phyloP scores from a whole-genome alignment of 2,888 invertebrate species.

The Drosophila leonis region DNA sequence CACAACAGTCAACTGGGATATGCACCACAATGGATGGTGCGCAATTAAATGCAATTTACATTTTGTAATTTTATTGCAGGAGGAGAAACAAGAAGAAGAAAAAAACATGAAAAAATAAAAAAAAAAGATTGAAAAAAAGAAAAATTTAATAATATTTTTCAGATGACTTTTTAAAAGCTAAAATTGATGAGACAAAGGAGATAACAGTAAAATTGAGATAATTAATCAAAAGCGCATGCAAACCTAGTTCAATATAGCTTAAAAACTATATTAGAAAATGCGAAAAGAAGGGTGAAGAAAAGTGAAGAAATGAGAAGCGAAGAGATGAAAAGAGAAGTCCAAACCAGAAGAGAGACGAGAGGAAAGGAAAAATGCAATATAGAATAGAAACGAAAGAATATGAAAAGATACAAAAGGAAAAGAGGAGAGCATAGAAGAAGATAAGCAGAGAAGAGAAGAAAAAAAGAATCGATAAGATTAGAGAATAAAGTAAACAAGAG shows the following conservation, averaged over 20 bases:
- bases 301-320: too few relatives aligned
- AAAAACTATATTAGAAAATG: background rate
- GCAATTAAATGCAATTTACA: conserved; percentile 59
- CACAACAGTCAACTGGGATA: conserved; percentile 17
- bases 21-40: conserved; percentile 27
- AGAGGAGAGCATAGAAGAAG: too few relatives aligned
- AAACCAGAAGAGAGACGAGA: too few relatives aligned
- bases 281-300: too few relatives aligned
- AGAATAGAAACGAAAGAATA: too few relatives aligned
- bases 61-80: conserved; percentile 22
- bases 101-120: background rate
- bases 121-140: background rate
- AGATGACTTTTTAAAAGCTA: background rate
- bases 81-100: background rate
- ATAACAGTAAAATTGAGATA: background rate
- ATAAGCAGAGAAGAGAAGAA: too few relatives aligned
- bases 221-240: background rate
- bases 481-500: background rate
- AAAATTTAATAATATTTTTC: background rate
- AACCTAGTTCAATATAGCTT: background rate
- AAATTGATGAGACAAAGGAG: background rate
- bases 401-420: too few relatives aligned
- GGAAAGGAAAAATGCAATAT: too few relatives aligned
- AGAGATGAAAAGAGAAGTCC: too few relatives aligned
- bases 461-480: background rate